Evolutionary conservation across 1,140 invertebrate genomes (phyloP).

Genomic region (Saccostrea glomerata): DNA sequence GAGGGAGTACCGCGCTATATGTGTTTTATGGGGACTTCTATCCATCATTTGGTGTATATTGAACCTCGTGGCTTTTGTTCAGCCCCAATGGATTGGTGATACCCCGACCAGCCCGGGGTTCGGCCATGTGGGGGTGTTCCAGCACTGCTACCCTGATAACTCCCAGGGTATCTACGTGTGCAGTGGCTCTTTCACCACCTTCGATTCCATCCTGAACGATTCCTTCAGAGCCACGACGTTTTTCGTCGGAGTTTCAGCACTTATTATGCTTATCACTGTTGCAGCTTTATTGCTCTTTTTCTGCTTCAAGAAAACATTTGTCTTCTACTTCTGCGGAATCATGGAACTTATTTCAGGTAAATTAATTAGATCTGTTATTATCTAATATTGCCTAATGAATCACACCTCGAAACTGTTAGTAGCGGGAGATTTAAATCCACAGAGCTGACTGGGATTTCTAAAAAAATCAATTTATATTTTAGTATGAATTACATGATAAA

Average conservation of each 20-base stretch:
- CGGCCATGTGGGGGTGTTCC: constrained; percentile 94
- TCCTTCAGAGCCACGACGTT: constrained; percentile 84
- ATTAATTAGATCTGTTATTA: background rate
- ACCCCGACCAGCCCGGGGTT: constrained; percentile 88
- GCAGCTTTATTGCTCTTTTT: constrained; percentile 92
- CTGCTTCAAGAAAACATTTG: constrained; percentile 96
- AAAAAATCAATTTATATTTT: no score
- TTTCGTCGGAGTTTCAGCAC: constrained; percentile 92
- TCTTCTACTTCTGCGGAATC: constrained; percentile 92
- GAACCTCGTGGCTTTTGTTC: constrained; percentile 95
- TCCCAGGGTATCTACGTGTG: constrained; percentile 60
- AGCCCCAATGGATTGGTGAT: constrained; percentile 95
- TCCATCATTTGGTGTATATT: constrained; percentile 98
- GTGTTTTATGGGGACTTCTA: constrained; percentile 97
- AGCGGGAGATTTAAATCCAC: background rate
- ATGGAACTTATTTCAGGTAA: constrained; percentile 72
- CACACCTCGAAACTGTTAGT: constrained; percentile 20
- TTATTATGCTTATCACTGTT: constrained; percentile 91
- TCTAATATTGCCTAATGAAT: background rate
- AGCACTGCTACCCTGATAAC: constrained; percentile 83
- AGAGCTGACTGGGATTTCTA: no score
- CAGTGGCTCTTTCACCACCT: constrained; percentile 62
- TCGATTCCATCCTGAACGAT: constrained; percentile 62
- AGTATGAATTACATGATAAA: no score
- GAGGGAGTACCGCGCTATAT: constrained; percentile 88